A percentile compares a stretch with the other conserved stretches of the same genome.
Conservation (phyloP, 2,888 invertebrate species). For the Ptilodon capucinus region DNA sequence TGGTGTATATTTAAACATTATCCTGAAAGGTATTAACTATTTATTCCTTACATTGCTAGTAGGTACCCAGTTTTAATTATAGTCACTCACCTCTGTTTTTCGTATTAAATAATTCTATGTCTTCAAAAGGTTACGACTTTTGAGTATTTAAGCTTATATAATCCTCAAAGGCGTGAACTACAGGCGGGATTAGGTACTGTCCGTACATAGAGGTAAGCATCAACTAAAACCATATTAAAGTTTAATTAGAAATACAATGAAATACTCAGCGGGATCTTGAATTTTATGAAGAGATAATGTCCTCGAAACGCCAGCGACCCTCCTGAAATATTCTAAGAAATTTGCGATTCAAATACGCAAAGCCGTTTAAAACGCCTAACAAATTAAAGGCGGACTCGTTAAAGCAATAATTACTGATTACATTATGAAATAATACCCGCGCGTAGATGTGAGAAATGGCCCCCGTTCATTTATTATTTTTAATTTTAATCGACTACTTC, state of each 20-base stretch:
- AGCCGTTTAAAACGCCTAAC: conserved; percentile 83
- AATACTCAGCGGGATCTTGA: conserved; percentile 75
- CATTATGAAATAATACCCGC: conserved; percentile 71
- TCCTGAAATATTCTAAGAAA: conserved; percentile 81
- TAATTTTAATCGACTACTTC: conserved; percentile 16
- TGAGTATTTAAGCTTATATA: too few species aligned
- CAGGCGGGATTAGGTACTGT: conserved; percentile 1
- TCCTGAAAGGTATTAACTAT: too few species aligned
- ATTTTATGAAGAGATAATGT: conserved; percentile 82
- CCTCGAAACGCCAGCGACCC: conserved; percentile 77
- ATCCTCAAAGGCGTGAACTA: too few species aligned
- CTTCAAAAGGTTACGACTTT: too few species aligned
- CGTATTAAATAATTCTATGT: too few species aligned
- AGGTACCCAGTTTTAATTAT: too few species aligned
- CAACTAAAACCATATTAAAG: conserved; percentile 49
- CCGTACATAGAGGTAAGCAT: conserved; percentile 33
- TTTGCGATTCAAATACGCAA: conserved; percentile 82
- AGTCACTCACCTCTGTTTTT: too few species aligned
- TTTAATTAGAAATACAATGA: conserved; percentile 72
- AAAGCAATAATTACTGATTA: conserved; percentile 81
- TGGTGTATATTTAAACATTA: too few species aligned
- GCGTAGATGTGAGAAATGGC: conserved; percentile 37
- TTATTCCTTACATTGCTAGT: too few species aligned
- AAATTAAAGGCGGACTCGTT: conserved; percentile 81
- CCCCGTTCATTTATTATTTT: conserved; percentile 18